Evolutionary conservation across 2,797 vertebrate genomes (phyloP), one percentile per base, ranked within the genome.

Genomic region (Heterohyrax brucei): DNA sequence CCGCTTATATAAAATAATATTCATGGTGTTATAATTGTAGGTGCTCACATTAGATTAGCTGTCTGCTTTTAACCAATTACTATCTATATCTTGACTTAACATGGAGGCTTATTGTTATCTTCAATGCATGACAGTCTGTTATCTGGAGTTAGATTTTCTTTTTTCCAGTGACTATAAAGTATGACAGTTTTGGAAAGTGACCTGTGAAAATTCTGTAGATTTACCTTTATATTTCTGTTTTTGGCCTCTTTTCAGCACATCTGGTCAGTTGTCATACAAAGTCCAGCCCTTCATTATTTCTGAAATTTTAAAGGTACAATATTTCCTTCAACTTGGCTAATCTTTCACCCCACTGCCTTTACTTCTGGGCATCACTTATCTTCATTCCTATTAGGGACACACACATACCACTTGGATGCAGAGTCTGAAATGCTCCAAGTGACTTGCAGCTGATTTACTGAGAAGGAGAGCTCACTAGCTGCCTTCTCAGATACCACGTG

Each of bases 201-300:
- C 24, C 21, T 10, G 44, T 59, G 53, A 76, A 86, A 80, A 77
- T 61, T 5, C 10, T 12, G 33, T 21, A 53, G 19, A 75, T 30
- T 70, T 70, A 61, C 28, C 83, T 79, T 85, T 70, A 16, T 46
- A 21, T 82, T 84, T 28, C 68, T 86, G 56, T 91, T 77, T 88
- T 86, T 75, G 7, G 33, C 24, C 28, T 50, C 8, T 50, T 19
- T 59, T 24, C 14, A 68, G 4, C 44, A 22, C 13, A 30, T 93
- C 39, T n/a, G 26, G 8, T 93, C 28, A 82, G 48, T 0, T 79
- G 53, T 91, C 33, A 61, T 1, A 59, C 1, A 64, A 64, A 46
- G 7, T 76, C 28, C n/a, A 66, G 18, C 10, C 10, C 48, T 64
- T 19, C 22, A 14, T 83, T 78, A 44, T 89, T 96, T 91, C 19